Percentiles rank a stretch among this genome's conserved stretches.
These are phyloP conservation scores for Philonicus albiceps DNA, from an alignment of 2,888 invertebrate genomes.

Conservation along the genomic window DNA sequence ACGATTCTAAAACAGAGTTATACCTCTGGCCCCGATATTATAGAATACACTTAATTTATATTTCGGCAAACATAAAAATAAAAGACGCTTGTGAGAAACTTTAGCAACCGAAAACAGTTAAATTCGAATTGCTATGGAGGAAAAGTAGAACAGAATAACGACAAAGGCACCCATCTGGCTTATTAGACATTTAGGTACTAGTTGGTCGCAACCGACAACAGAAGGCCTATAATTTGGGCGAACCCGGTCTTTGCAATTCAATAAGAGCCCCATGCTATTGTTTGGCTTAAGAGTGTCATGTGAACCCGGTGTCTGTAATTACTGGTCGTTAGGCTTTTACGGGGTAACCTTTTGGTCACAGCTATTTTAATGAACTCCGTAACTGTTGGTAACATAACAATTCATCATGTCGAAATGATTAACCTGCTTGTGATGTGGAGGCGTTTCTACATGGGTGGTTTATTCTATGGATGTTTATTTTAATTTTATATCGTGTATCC, in stretches of 20 bases:
- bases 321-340: not conserved
- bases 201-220: not conserved
- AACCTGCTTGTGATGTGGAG: not conserved
- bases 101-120: not conserved
- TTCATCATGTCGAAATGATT: not conserved
- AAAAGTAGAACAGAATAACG: not conserved
- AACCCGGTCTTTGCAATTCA: not conserved
- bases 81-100: not conserved
- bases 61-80: not conserved
- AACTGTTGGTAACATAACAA: not conserved
- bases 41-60: not conserved
- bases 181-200: not conserved
- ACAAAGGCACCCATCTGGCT: not conserved
- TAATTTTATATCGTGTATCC: not conserved
- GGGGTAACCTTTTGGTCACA: not conserved
- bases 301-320: not conserved
- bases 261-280: constrained; percentile 2
- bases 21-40: too few relatives aligned
- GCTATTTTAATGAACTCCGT: not conserved
- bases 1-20: too few relatives aligned
- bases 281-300: not conserved
- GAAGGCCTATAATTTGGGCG: not conserved
- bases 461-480: not conserved
- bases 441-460: not conserved
- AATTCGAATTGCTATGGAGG: not conserved